These are phyloP conservation scores for Gymnothorax javanicus DNA, from an alignment of 2,797 vertebrate species.

Conservation along the genomic window DNA sequence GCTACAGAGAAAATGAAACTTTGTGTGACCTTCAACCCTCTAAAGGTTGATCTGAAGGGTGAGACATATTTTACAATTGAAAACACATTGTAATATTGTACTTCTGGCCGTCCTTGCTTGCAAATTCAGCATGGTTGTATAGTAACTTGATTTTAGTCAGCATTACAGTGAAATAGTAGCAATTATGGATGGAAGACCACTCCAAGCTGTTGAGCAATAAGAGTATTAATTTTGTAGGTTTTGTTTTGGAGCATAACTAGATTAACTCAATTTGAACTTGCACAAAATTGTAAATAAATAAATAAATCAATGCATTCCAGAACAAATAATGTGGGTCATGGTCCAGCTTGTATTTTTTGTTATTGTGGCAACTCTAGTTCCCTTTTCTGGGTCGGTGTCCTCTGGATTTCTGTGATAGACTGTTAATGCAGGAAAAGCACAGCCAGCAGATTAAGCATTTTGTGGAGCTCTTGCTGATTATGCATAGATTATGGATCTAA, in stretches of 20 bases:
- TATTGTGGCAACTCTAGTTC: background rate
- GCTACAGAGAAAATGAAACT: background rate
- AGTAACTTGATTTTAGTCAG: background rate
- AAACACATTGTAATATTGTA: background rate
- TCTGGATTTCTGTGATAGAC: background rate
- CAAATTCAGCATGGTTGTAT: background rate
- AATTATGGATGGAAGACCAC: no score
- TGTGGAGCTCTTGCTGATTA: background rate
- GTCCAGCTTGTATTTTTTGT: background rate
- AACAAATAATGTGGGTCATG: slow-evolving; percentile 7
- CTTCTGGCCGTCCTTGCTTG: background rate
- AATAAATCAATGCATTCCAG: background rate
- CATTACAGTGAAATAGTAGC: no score
- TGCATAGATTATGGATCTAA: slow-evolving; percentile 32
- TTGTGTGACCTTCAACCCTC: background rate
- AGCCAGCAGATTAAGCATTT: slow-evolving; percentile 20
- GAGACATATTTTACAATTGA: background rate
- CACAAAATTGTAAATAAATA: slow-evolving; percentile 19
- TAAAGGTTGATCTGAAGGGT: background rate
- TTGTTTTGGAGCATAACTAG: background rate
- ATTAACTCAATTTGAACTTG: slow-evolving; percentile 26
- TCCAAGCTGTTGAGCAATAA: background rate
- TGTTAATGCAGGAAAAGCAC: slow-evolving; percentile 5
- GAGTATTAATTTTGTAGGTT: background rate
- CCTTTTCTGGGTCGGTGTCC: slow-evolving; percentile 8